A percentile compares a stretch with the other conserved stretches of the same genome.
These are phyloP conservation scores for Phytoseiulus persimilis DNA, from an alignment of 2,888 invertebrate species.

Conservation along the genomic window DNA sequence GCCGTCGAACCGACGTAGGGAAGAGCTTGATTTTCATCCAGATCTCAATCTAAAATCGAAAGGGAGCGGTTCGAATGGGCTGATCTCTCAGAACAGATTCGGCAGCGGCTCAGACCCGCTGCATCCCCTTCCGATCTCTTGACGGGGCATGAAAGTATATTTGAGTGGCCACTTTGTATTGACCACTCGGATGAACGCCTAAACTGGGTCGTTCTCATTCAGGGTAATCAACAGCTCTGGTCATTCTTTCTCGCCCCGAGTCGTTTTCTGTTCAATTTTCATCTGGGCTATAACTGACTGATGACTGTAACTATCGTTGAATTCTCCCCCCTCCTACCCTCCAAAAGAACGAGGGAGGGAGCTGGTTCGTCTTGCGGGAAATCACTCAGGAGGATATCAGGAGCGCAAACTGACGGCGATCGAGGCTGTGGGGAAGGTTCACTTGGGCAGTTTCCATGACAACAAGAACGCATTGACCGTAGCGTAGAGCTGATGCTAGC, in stretches of 20 bases:
- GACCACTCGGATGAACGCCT: neutral
- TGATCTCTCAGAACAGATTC: neutral
- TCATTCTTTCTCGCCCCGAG: neutral
- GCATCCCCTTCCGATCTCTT: neutral
- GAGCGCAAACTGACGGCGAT: too few species aligned
- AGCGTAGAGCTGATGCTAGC: neutral
- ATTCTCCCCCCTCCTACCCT: too few species aligned
- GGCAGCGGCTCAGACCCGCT: neutral
- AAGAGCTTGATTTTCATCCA: too few species aligned
- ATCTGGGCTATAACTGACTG: neutral
- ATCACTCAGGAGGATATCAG: too few species aligned
- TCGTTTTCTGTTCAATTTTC: neutral
- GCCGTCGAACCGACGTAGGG: too few species aligned
- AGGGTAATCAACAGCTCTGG: neutral
- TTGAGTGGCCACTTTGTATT: neutral
- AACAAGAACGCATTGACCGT: neutral
- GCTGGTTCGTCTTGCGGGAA: too few species aligned
- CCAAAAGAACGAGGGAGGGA: too few species aligned
- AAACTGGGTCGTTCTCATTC: neutral
- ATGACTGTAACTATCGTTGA: neutral
- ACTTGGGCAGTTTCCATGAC: neutral
- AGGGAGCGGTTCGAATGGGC: neutral
- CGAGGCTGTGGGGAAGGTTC: neutral
- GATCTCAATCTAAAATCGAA: neutral
- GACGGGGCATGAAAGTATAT: neutral